phyloP scores from a whole-genome alignment of 2,797 vertebrate species.

The Chaenodraco wilsoni region DNA sequence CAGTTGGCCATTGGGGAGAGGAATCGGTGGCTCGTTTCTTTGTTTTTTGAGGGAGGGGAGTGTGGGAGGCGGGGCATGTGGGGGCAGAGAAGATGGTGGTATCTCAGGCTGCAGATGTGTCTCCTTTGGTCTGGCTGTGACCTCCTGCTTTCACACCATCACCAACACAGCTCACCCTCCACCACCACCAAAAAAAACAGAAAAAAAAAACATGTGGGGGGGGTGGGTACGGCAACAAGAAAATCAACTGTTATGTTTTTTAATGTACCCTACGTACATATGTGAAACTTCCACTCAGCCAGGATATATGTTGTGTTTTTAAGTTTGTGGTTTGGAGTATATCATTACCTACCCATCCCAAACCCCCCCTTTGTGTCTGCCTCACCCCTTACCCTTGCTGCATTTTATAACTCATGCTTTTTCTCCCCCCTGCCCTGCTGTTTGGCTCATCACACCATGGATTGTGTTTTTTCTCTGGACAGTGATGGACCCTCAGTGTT shows the following conservation, averaged over 20 bases:
- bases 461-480: constrained; percentile 41
- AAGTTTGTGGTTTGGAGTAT: constrained; percentile 75
- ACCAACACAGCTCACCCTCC: constrained; percentile 76
- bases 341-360: constrained; percentile 52
- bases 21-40: constrained; percentile 68
- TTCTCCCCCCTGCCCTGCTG: background rate
- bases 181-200: constrained; percentile 47
- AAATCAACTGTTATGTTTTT: constrained; percentile 51
- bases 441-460: constrained; percentile 36
- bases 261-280: constrained; percentile 55
- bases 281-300: constrained; percentile 70
- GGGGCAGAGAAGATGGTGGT: constrained; percentile 70
- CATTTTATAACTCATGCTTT: constrained; percentile 33
- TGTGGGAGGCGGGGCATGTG: background rate
- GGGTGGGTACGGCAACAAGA: constrained; percentile 22
- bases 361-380: constrained; percentile 53
- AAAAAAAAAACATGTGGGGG: background rate
- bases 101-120: constrained; percentile 89
- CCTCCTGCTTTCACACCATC: constrained; percentile 80
- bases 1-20: constrained; percentile 69
- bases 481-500: constrained; percentile 52
- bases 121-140: constrained; percentile 87
- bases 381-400: constrained; percentile 2
- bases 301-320: constrained; percentile 69
- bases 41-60: constrained; percentile 40